Evolutionary conservation across 2,797 vertebrate genomes (phyloP).

Genomic region (Paguma larvata): DNA sequence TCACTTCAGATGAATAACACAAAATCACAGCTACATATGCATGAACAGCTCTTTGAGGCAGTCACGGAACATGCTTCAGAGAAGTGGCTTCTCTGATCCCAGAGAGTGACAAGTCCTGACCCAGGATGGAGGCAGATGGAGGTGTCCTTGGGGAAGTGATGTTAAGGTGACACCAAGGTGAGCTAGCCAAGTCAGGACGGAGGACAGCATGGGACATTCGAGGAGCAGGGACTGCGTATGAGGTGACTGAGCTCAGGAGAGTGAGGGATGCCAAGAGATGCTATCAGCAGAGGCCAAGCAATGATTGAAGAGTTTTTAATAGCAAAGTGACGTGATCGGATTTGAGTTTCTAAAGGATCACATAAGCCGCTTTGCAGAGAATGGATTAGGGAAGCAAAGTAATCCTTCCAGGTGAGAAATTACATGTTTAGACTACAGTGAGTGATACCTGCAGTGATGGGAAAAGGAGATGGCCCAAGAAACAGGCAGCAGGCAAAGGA

Average conservation of each 20-base stretch:
- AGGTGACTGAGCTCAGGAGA: background rate
- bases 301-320: background rate
- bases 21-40: background rate
- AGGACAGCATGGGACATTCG: background rate
- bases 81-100: background rate
- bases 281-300: background rate
- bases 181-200: background rate
- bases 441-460: background rate
- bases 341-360: background rate
- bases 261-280: no score
- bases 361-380: background rate
- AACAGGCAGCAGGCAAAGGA: fast-evolving
- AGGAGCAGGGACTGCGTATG: background rate
- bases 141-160: background rate
- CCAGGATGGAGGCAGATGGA: background rate
- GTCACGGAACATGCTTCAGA: fast-evolving
- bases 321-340: background rate
- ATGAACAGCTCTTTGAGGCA: fast-evolving
- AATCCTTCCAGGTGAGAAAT: background rate
- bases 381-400: background rate
- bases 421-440: background rate
- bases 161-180: background rate
- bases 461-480: background rate
- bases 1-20: background rate
- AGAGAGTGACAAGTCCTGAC: fast-evolving